Conservation (phyloP, 2,113 vertebrate genomes). For the Phycodurus eques region DNA sequence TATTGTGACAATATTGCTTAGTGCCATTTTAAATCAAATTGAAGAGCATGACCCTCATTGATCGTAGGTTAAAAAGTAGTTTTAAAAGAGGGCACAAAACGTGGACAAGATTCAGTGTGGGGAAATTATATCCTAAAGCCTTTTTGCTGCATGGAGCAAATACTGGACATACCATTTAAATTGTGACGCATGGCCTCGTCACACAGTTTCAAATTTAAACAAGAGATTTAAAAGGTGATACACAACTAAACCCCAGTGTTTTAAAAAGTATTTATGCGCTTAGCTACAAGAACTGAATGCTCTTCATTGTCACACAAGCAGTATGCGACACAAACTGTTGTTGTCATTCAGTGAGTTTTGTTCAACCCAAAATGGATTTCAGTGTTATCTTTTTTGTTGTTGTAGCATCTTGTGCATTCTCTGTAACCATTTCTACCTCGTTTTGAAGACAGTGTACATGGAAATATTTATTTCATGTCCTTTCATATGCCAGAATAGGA, state of each 20-base stretch:
- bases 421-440: conserved; percentile 95
- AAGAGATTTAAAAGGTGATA: conserved; percentile 9
- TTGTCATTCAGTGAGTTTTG: conserved; percentile 41
- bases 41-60: conserved; percentile 1
- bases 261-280: conserved; percentile 46
- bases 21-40: conserved; percentile 35
- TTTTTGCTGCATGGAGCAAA: conserved; percentile 12
- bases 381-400: conserved; percentile 56
- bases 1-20: neutral
- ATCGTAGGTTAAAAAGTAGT: conserved; percentile 1
- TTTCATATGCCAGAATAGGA: conserved; percentile 67
- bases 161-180: neutral
- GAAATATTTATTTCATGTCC: conserved; percentile 88
- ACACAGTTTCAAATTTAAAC: conserved; percentile 4
- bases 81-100: conserved; percentile 4
- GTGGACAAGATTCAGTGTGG: conserved; percentile 10
- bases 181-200: neutral
- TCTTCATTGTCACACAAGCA: conserved; percentile 41
- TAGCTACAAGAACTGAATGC: conserved; percentile 53
- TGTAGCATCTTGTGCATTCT: conserved; percentile 74
- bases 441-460: conserved; percentile 84
- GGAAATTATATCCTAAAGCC: conserved; percentile 17
- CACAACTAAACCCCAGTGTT: conserved; percentile 25
- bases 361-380: conserved; percentile 59
- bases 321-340: conserved; percentile 13